Evolutionary conservation across 2,797 vertebrate genomes (phyloP).

Genomic region (Takifugu ocellatus): DNA sequence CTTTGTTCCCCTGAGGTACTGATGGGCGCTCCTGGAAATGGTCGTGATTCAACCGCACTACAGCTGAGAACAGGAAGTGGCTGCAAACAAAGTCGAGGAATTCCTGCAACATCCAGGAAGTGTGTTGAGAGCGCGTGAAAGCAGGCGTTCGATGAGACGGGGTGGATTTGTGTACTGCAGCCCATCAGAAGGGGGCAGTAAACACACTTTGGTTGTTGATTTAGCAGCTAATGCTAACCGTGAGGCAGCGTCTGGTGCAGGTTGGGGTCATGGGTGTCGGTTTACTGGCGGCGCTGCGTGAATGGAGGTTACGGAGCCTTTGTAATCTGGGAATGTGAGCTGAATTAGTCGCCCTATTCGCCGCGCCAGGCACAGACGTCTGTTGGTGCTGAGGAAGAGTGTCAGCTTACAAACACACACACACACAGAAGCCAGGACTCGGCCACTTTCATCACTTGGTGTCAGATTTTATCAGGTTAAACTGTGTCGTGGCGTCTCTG

Average conservation of each 20-base stretch:
- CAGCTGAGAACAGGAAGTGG: neutral
- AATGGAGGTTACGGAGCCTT: constrained; percentile 3
- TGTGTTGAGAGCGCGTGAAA: too few species aligned
- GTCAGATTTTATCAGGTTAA: too few species aligned
- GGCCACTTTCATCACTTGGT: neutral
- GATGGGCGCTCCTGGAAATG: too few species aligned
- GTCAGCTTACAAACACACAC: constrained; percentile 37
- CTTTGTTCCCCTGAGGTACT: too few species aligned
- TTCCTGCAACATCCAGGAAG: constrained; percentile 33
- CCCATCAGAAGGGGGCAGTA: too few species aligned
- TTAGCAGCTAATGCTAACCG: too few species aligned
- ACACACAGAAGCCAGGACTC: neutral
- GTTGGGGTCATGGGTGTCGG: neutral
- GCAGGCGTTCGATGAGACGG: too few species aligned
- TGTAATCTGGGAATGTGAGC: constrained; percentile 61
- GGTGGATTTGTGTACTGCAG: too few species aligned
- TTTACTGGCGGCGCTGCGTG: constrained; percentile 3
- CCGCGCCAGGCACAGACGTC: constrained; percentile 17
- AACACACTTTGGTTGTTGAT: too few species aligned
- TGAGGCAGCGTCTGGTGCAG: too few species aligned
- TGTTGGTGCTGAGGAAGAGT: constrained; percentile 28
- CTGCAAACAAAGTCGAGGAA: neutral
- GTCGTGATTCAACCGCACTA: too few species aligned
- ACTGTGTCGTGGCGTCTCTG: too few species aligned
- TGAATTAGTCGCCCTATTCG: constrained; percentile 39